Evolutionary conservation across 92 coral and sea anemone genomes (phyloP), one percentile per base, ranked within the genome.

Genomic region (Ricordea florida): DNA sequence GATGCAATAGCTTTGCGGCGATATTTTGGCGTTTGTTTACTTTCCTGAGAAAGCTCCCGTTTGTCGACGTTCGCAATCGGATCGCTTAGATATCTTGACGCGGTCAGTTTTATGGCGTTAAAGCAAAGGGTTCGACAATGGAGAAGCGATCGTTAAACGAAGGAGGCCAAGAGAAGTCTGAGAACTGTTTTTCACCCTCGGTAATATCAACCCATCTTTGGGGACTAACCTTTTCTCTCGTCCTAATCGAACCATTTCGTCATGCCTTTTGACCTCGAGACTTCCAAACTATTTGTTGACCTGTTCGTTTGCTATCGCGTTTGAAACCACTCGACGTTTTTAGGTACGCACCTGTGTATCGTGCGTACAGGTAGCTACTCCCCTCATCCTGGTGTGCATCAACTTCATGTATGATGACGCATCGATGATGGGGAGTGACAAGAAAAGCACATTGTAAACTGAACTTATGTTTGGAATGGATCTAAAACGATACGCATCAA

Each of bases 241-340:
- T 31, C 59, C 69, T 69, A 40, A 57, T 14, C 70, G 59, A n/a
- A 49, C 49, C 44, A 58, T 47, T 45, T 73, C 80, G 21, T 58
- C 59, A 6, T 62, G 69, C 23, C 59, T 47, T 23, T 61, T 69
- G 4, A 46, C 10, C 8, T 73, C 80, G 5, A 70, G 66, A 70
- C 7, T 41, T n/a, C 64, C 66, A 11, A 70, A 65, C 65, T 53
- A 52, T 13, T 51, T 23, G 53, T 13, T 25, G 13, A 70, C 64
- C 38, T 37, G 66, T 6, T 26, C 16, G 36, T 28, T 43, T 6
- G 53, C 77, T 41, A 41, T 70, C 13, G 16, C 51, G 14, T 70
- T 70, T 40, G 43, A 44, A 15, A 55, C 18, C 13, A 53, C 24
- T 29, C 41, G n/a, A n/a, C n/a, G n/a, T 70, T 14, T 53, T 24